A percentile compares a stretch with the other conserved stretches of the same genome.
Evolutionary conservation across 1,140 invertebrate genomes (phyloP).

Genomic region (Drosophila lacertosa): DNA sequence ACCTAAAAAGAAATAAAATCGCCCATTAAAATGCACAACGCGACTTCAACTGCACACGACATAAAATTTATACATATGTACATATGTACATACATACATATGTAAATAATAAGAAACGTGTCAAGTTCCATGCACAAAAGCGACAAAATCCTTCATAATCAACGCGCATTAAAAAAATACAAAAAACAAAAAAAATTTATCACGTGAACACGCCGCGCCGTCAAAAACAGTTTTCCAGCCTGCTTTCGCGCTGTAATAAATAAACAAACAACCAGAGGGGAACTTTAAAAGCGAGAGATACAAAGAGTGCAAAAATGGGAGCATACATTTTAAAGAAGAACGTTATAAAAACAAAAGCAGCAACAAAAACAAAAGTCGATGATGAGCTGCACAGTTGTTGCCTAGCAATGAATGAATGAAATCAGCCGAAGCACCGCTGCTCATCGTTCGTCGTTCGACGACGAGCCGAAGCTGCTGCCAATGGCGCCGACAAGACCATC

Average conservation of each 20-base stretch:
- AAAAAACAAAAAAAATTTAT: conserved; percentile 42
- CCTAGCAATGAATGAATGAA: conserved; percentile 64
- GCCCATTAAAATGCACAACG: no score
- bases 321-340: conserved; percentile 50
- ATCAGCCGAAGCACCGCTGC: conserved; percentile 43
- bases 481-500: conserved; percentile 40
- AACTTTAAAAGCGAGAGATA: conserved; percentile 7
- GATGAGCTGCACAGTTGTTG: conserved; percentile 20
- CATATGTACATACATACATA: no score
- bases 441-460: not conserved
- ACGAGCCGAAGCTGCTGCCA: conserved; percentile 67
- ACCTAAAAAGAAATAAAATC: no score
- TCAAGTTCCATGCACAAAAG: conserved; percentile 43
- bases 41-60: no score
- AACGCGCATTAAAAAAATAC: conserved; percentile 25
- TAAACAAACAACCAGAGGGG: conserved; percentile 12
- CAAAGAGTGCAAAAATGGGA: conserved; percentile 3
- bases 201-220: conserved; percentile 58
- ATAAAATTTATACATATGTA: no score
- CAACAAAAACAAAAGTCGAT: conserved; percentile 61
- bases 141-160: conserved; percentile 54
- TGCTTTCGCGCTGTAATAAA: conserved; percentile 15
- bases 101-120: conserved; percentile 38
- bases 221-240: conserved; percentile 55
- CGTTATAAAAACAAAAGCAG: conserved; percentile 79